These are phyloP conservation scores for Oligia latruncula DNA, from an alignment of 2,888 invertebrate genomes.

Conservation along the genomic window DNA sequence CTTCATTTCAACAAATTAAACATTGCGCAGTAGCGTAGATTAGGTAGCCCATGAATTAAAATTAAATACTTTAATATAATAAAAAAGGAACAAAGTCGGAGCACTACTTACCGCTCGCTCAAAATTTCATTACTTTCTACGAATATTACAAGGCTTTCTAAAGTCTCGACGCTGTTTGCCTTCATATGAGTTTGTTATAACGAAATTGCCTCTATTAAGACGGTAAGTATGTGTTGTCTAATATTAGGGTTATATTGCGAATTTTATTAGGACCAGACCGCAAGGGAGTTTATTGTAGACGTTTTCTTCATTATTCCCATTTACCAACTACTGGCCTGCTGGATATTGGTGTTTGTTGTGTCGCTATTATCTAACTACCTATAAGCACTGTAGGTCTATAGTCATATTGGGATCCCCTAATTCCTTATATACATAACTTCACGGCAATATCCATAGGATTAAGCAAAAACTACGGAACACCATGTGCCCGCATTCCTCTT, in stretches of 20 bases:
- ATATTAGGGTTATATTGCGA: conserved; percentile 30
- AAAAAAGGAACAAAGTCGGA: conserved; percentile 33
- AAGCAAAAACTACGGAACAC: neutral
- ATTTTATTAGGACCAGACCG: conserved; percentile 37
- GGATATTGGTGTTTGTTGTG: conserved; percentile 2
- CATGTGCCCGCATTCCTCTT: neutral
- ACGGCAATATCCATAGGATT: neutral
- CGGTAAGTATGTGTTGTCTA: conserved; percentile 48
- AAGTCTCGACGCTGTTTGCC: conserved; percentile 57
- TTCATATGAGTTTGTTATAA: conserved; percentile 59
- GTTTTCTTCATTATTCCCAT: conserved; percentile 3
- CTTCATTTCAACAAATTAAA: neutral
- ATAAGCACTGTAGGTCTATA: neutral
- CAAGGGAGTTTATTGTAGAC: conserved; percentile 19
- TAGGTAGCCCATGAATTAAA: conserved; percentile 1
- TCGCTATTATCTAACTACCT: neutral
- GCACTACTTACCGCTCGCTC: conserved; percentile 45
- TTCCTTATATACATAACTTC: neutral
- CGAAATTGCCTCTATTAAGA: conserved; percentile 59
- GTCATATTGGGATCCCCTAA: neutral
- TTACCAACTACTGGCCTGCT: neutral
- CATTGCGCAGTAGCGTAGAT: neutral
- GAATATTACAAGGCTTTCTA: conserved; percentile 59
- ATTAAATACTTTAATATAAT: conserved; percentile 13
- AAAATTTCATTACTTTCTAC: conserved; percentile 62